Evolutionary conservation across 2,888 invertebrate species (phyloP).

Genomic region (Mythimna albipuncta): DNA sequence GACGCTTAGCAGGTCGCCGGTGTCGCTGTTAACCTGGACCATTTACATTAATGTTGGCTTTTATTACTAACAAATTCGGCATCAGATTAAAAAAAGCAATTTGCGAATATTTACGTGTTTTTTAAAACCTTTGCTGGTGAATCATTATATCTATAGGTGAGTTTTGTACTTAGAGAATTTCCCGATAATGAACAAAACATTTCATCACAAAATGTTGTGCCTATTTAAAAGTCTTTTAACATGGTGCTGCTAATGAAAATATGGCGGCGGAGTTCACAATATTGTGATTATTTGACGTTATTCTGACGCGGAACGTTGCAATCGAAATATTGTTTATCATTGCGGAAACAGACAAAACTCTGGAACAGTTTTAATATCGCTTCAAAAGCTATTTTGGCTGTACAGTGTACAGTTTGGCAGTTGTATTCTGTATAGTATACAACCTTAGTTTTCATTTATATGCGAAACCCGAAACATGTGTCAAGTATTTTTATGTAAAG

Average conservation of each 20-base stretch:
- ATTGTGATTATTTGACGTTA: conserved; percentile 62
- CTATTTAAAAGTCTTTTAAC: conserved; percentile 50
- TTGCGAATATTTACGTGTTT: conserved; percentile 39
- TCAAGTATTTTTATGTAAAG: too few relatives aligned
- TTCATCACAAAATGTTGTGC: conserved; percentile 43
- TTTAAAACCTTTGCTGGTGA: conserved; percentile 29
- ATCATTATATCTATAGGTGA: conserved; percentile 5
- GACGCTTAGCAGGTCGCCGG: conserved; percentile 40
- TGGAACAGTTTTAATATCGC: conserved; percentile 71
- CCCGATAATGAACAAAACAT: conserved; percentile 39
- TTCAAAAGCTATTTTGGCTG: conserved; percentile 65
- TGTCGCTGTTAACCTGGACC: conserved; percentile 41
- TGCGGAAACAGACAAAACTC: conserved; percentile 67
- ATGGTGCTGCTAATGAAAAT: conserved; percentile 54
- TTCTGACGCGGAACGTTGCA: conserved; percentile 57
- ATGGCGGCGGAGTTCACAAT: conserved; percentile 56
- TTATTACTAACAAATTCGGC: conserved; percentile 50
- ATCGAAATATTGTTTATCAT: conserved; percentile 70
- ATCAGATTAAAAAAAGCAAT: conserved; percentile 55
- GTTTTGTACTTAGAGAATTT: conserved; percentile 20
- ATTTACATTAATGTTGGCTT: conserved; percentile 48
- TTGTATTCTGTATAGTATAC: conserved; percentile 16
- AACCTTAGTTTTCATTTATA: too few relatives aligned
- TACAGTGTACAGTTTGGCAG: conserved; percentile 39
- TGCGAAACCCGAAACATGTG: too few relatives aligned